These are phyloP conservation scores for Acipenser oxyrinchus DNA, from an alignment of 2,797 vertebrate species.

Conservation along the genomic window DNA sequence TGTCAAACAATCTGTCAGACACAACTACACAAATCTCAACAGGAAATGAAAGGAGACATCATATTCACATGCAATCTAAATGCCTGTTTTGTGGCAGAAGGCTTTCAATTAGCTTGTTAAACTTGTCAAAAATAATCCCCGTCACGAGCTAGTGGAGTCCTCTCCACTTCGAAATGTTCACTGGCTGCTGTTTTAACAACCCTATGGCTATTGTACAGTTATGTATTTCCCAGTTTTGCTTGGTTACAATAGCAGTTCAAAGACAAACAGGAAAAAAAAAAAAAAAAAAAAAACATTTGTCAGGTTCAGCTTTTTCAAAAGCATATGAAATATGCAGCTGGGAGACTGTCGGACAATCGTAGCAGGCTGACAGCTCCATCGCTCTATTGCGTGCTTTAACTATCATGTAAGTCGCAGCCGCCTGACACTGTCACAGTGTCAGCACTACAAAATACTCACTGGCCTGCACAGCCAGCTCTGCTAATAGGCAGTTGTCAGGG, in stretches of 20 bases:
- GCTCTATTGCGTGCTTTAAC: conserved; percentile 1
- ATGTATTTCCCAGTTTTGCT: no score
- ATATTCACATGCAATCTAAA: neutral
- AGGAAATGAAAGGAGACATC: conserved; percentile 7
- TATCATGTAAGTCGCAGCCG: conserved; percentile 43
- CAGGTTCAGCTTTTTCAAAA: neutral
- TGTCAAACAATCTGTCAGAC: conserved; percentile 3
- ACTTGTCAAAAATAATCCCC: conserved; percentile 7
- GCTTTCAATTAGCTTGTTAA: conserved; percentile 12
- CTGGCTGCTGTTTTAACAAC: neutral
- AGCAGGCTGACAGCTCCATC: conserved; percentile 10
- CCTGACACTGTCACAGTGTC: conserved; percentile 60
- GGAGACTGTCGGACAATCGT: neutral
- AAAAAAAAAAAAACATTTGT: neutral
- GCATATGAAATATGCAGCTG: neutral
- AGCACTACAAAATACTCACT: conserved; percentile 49
- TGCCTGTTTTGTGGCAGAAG: conserved; percentile 3
- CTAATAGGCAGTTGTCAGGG: conserved; percentile 65
- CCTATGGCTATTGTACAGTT: no score
- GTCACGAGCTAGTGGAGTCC: neutral
- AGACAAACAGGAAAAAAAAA: no score
- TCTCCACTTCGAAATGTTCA: conserved; percentile 1
- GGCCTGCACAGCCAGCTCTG: conserved; percentile 40
- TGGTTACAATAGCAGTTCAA: no score
- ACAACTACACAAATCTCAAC: neutral